A percentile compares a stretch with the other conserved stretches of the same genome.
phyloP scores from a whole-genome alignment of 2,888 invertebrate species.

The Andricus quercusramuli region DNA sequence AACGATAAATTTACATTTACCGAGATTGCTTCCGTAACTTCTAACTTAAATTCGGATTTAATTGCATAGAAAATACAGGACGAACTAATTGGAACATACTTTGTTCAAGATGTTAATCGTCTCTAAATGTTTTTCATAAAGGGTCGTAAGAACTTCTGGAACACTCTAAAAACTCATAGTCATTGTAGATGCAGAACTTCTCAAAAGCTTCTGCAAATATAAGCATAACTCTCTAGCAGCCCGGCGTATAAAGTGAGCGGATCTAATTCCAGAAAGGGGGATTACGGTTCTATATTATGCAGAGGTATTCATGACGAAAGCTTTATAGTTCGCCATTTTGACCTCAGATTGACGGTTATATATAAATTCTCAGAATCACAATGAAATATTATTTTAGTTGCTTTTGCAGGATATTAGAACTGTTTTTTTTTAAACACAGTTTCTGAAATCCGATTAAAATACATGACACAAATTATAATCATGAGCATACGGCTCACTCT shows the following conservation, averaged over 20 bases:
- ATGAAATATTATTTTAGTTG: not conserved
- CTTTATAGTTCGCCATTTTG: not conserved
- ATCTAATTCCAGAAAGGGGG: slow-evolving; percentile 1
- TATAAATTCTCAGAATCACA: not conserved
- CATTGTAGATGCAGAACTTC: not conserved
- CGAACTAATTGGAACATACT: not conserved
- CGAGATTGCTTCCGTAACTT: no score
- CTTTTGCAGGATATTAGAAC: no score
- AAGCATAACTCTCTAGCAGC: not conserved
- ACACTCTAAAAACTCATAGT: slow-evolving; percentile 2
- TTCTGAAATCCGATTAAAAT: no score
- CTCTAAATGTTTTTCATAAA: not conserved
- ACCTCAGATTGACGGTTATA: not conserved
- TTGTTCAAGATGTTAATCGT: not conserved
- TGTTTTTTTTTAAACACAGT: no score
- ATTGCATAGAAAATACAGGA: no score
- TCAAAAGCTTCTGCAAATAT: slow-evolving; percentile 7
- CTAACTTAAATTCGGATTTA: no score
- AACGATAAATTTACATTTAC: no score
- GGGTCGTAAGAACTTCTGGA: not conserved
- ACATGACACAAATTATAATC: no score
- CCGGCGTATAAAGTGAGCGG: slow-evolving; percentile 2
- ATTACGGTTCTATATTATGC: slow-evolving; percentile 2
- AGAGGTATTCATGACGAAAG: not conserved
- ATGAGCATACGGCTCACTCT: no score